Evolutionary conservation across 2,888 invertebrate species (phyloP).

Genomic region (Caradrina clavipalpis): DNA sequence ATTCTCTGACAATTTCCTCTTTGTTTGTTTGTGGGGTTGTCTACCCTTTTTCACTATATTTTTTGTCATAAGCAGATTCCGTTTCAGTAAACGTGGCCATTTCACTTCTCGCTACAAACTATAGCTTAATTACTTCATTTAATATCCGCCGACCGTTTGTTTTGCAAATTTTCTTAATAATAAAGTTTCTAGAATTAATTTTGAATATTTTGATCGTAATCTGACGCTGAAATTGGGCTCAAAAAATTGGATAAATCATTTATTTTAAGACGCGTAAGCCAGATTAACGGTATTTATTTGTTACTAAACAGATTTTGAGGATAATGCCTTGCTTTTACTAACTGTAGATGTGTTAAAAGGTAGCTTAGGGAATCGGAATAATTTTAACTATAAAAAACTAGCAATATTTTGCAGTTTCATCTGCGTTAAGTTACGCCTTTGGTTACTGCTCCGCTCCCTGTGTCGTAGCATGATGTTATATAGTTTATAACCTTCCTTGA

Average conservation of each 20-base stretch:
- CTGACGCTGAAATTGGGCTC: not conserved
- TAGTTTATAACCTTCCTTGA: too few species aligned
- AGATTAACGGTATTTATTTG: not conserved
- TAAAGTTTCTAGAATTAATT: constrained; percentile 34
- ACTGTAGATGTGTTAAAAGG: too few species aligned
- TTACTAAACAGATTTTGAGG: not conserved
- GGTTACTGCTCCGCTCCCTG: too few species aligned
- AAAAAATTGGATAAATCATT: constrained; percentile 2
- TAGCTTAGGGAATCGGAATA: too few species aligned
- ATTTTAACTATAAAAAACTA: too few species aligned
- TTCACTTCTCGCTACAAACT: constrained; percentile 13
- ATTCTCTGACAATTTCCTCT: constrained; percentile 50
- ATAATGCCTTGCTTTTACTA: too few species aligned
- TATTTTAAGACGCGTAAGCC: not conserved
- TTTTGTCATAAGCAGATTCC: constrained; percentile 21
- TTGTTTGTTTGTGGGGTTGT: constrained; percentile 15
- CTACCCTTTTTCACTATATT: constrained; percentile 16
- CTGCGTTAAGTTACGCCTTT: too few species aligned
- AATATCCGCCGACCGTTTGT: constrained; percentile 18
- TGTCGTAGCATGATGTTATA: too few species aligned
- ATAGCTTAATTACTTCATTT: constrained; percentile 22
- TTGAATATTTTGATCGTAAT: constrained; percentile 22
- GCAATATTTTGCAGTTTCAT: too few species aligned
- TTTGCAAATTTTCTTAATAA: constrained; percentile 35
- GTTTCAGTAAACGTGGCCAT: constrained; percentile 10